A percentile compares a stretch with the other conserved stretches of the same genome.
Conservation (phyloP, 2,888 invertebrate species). For the Esperia sulphurella region DNA sequence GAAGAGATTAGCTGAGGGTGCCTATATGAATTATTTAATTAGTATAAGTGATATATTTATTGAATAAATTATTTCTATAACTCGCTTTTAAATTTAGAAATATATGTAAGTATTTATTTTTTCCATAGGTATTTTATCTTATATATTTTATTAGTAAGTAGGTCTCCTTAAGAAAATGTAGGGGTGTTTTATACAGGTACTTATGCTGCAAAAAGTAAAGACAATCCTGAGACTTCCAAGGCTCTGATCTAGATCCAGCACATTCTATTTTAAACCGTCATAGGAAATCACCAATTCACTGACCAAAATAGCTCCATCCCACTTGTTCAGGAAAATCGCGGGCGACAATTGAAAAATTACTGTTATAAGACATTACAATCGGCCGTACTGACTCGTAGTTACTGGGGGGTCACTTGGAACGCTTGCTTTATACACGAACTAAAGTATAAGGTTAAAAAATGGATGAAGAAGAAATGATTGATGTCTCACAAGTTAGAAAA, state of each 20-base stretch:
- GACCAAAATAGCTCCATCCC: conserved; percentile 45
- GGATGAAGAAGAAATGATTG: conserved; percentile 27
- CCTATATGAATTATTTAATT: background rate
- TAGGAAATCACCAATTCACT: conserved; percentile 50
- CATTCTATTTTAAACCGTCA: conserved; percentile 29
- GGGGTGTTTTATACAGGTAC: too few species aligned
- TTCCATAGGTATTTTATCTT: too few species aligned
- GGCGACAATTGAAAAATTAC: conserved; percentile 60
- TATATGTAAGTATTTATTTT: too few species aligned
- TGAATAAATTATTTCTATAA: background rate
- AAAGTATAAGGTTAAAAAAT: conserved; percentile 17
- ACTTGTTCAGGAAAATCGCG: conserved; percentile 46
- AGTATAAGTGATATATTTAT: background rate
- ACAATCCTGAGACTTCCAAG: too few species aligned
- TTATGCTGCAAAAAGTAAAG: too few species aligned
- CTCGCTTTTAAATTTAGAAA: too few species aligned
- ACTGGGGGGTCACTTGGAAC: background rate
- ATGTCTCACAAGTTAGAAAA: conserved; percentile 41
- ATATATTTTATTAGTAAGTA: too few species aligned
- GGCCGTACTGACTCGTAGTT: background rate
- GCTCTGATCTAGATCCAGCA: background rate
- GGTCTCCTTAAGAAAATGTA: too few species aligned
- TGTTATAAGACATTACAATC: conserved; percentile 21
- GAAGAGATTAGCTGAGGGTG: conserved; percentile 45
- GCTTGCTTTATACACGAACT: background rate